A percentile compares a stretch with the other conserved stretches of the same genome.
These are phyloP conservation scores for Pentalonia nigronervosa DNA, from an alignment of 1,140 invertebrate genomes.

Conservation along the genomic window DNA sequence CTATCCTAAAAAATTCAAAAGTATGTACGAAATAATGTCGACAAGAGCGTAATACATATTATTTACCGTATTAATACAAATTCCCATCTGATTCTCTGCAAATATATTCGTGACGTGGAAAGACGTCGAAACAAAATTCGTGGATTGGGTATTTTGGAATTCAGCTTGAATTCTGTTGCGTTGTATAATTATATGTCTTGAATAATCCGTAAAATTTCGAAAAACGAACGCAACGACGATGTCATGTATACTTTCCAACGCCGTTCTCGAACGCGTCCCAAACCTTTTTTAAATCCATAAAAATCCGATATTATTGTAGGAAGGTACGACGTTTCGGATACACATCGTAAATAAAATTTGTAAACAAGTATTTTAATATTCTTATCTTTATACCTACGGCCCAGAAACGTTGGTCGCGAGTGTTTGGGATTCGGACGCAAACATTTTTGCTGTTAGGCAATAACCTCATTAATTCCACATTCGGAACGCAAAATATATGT, in stretches of 20 bases:
- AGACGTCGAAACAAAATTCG: neutral
- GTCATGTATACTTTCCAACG: neutral
- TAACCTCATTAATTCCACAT: slow-evolving; percentile 1
- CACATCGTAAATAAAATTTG: neutral
- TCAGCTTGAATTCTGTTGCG: neutral
- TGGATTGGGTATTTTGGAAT: too few relatives aligned
- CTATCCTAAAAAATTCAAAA: neutral
- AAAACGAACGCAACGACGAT: neutral
- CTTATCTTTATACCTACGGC: neutral
- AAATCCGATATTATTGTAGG: neutral
- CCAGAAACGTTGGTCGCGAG: neutral
- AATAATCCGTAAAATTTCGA: neutral
- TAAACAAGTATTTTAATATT: neutral
- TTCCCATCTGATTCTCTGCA: neutral
- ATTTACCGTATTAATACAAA: neutral
- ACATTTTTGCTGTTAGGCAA: neutral
- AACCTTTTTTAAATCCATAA: neutral
- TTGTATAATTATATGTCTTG: neutral
- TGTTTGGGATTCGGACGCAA: neutral
- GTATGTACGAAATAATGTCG: neutral
- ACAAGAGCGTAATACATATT: neutral
- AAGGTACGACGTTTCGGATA: neutral
- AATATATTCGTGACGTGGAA: neutral
- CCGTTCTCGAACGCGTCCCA: neutral
- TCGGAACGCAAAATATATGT: neutral